These are phyloP conservation scores for Hippotragus niger DNA, from an alignment of 2,113 vertebrate genomes.

Conservation along the genomic window DNA sequence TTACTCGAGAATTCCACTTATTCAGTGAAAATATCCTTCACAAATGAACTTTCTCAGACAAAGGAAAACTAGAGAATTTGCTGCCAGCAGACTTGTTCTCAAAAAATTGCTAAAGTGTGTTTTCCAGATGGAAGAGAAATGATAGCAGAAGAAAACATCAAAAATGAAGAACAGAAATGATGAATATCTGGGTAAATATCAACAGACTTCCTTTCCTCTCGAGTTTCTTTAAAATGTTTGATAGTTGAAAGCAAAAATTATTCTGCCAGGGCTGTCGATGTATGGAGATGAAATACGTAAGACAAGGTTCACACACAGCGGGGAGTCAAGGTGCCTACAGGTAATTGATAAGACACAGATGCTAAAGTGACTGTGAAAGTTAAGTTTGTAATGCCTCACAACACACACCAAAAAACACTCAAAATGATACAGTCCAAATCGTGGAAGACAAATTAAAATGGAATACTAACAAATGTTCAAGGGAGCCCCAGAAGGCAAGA, in stretches of 20 bases:
- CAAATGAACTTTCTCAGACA: neutral
- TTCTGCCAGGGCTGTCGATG: neutral
- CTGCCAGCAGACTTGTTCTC: neutral
- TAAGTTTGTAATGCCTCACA: neutral
- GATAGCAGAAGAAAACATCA: neutral
- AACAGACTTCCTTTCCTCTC: neutral
- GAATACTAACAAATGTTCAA: neutral
- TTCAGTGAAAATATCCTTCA: neutral
- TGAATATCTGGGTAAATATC: neutral
- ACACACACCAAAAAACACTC: neutral
- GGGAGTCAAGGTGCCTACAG: neutral
- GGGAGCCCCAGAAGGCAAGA: neutral
- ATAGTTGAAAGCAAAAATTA: neutral
- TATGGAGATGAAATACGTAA: rapidly evolving
- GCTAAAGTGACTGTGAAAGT: neutral
- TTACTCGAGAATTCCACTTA: neutral
- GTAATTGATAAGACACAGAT: neutral
- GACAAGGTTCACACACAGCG: neutral
- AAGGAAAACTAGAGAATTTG: neutral
- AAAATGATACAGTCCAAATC: neutral
- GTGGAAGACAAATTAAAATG: neutral
- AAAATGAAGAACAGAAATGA: neutral
- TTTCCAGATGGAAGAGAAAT: neutral
- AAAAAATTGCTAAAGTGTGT: neutral
- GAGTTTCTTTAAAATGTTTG: neutral